These are phyloP conservation scores for Drosophila kuntzei DNA, from an alignment of 2,888 invertebrate species.

Conservation along the genomic window DNA sequence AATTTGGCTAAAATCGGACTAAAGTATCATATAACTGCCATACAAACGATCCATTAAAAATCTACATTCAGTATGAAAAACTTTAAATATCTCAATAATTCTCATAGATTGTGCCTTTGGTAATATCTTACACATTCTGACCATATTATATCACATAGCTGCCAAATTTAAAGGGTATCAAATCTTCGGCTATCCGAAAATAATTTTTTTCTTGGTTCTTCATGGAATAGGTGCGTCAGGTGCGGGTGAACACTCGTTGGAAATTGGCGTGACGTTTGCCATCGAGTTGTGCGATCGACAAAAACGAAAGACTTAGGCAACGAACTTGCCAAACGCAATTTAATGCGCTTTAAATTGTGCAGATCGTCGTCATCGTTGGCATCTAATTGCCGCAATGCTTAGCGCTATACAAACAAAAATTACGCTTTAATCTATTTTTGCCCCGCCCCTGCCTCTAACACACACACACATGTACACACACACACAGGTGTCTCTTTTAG, in stretches of 20 bases:
- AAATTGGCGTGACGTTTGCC: conserved; percentile 3
- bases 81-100: too few relatives aligned
- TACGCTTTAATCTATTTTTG: conserved; percentile 81
- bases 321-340: conserved; percentile 71
- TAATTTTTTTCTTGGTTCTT: not conserved
- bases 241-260: conserved; percentile 40
- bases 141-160: too few relatives aligned
- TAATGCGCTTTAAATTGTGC: conserved; percentile 80
- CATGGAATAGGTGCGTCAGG: conserved; percentile 28
- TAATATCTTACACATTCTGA: too few relatives aligned
- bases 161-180: not conserved
- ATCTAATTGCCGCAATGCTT: conserved; percentile 75
- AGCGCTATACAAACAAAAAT: conserved; percentile 81
- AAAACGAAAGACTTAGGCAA: conserved; percentile 70
- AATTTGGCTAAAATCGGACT: too few relatives aligned
- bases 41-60: too few relatives aligned
- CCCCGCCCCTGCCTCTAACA: conserved; percentile 39
- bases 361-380: conserved; percentile 10
- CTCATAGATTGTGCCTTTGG: too few relatives aligned
- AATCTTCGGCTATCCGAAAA: not conserved
- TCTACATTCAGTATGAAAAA: too few relatives aligned
- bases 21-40: too few relatives aligned
- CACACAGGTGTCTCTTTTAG: conserved; percentile 37
- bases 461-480: conserved; percentile 26
- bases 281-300: conserved; percentile 15